Percentiles rank a stretch among this genome's conserved stretches.
Evolutionary conservation across 2,888 invertebrate genomes (phyloP).

Genomic region (Microctonus aethiopoides): DNA sequence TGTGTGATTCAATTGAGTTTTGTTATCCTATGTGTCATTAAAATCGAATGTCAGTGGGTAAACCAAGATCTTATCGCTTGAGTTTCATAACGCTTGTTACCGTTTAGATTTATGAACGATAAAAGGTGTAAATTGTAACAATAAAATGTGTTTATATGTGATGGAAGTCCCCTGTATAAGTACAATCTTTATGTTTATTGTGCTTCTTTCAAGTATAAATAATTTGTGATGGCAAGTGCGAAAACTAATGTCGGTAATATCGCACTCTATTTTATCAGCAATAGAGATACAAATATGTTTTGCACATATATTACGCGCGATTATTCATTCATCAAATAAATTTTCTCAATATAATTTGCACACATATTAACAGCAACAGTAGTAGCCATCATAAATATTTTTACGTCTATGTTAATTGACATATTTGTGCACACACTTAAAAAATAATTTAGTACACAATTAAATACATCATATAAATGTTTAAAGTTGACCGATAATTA

Average conservation of each 20-base stretch:
- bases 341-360: background rate
- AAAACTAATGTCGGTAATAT: conserved; percentile 23
- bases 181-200: conserved; percentile 48
- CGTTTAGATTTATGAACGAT: conserved; percentile 58
- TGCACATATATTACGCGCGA: background rate
- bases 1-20: conserved; percentile 20
- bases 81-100: conserved; percentile 52
- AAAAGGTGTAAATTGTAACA: conserved; percentile 60
- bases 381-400: background rate
- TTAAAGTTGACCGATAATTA: no score
- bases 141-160: conserved; percentile 55
- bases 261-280: conserved; percentile 16
- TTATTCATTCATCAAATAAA: background rate
- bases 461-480: background rate
- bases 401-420: background rate
- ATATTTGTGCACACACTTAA: background rate
- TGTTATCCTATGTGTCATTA: conserved; percentile 32
- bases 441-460: background rate
- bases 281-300: background rate
- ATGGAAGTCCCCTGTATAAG: conserved; percentile 46
- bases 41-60: conserved; percentile 43
- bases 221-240: conserved; percentile 10
- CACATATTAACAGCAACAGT: background rate
- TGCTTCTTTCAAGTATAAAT: conserved; percentile 23
- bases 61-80: conserved; percentile 49